phyloP scores from a whole-genome alignment of 2,888 invertebrate species.

The Cordylochernes scorpioides region DNA sequence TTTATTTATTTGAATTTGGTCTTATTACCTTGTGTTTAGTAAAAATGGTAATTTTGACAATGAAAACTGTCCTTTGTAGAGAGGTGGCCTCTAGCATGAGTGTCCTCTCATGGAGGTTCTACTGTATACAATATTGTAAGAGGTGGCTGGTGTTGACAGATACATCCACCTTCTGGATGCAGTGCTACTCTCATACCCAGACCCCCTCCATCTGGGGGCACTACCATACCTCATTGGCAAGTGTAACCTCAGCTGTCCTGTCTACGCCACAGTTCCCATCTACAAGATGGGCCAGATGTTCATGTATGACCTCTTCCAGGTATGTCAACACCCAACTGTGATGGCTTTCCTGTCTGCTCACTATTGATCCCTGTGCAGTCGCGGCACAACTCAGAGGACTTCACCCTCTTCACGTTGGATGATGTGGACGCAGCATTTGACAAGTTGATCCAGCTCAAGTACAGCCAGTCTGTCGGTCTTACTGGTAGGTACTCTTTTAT shows the following conservation, averaged over 20 bases:
- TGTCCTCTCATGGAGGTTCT: too few relatives aligned
- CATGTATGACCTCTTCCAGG: slow-evolving; percentile 72
- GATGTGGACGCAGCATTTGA: slow-evolving; percentile 96
- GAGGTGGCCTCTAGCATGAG: too few relatives aligned
- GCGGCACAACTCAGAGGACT: slow-evolving; percentile 69
- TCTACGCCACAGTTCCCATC: slow-evolving; percentile 89
- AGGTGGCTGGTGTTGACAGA: too few relatives aligned
- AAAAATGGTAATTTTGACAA: too few relatives aligned
- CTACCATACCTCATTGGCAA: slow-evolving; percentile 85
- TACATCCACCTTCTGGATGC: slow-evolving; percentile 78
- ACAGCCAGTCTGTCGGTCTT: slow-evolving; percentile 75
- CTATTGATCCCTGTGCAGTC: slow-evolving; percentile 33
- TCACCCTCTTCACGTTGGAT: slow-evolving; percentile 73
- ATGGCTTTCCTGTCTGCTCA: too few relatives aligned
- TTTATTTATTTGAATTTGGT: too few relatives aligned
- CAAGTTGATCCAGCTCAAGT: slow-evolving; percentile 79
- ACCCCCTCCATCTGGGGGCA: slow-evolving; percentile 75
- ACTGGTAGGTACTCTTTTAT: too few relatives aligned
- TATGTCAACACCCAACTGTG: too few relatives aligned
- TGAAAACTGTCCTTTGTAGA: too few relatives aligned
- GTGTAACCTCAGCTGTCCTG: slow-evolving; percentile 74
- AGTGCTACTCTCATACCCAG: slow-evolving; percentile 77
- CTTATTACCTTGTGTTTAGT: too few relatives aligned
- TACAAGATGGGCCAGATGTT: slow-evolving; percentile 99
- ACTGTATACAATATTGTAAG: too few relatives aligned